These are phyloP conservation scores for Athene noctua DNA, from an alignment of 2,113 vertebrate genomes.

Conservation along the genomic window DNA sequence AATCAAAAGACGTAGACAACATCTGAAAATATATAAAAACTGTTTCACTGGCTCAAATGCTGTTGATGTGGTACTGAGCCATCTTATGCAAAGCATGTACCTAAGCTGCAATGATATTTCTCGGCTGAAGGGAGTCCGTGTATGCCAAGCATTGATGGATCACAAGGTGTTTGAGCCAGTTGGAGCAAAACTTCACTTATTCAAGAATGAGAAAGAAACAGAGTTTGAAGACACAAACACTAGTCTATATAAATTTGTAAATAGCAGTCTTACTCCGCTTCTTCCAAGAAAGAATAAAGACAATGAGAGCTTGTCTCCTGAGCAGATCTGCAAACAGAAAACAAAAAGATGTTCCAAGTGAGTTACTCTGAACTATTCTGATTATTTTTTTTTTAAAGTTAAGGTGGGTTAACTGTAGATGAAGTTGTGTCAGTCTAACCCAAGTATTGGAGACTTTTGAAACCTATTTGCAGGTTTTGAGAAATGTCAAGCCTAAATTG, in stretches of 20 bases:
- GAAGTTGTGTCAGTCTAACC: neutral
- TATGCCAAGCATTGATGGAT: slow-evolving; percentile 88
- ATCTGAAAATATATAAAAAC: slow-evolving; percentile 74
- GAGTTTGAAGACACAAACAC: slow-evolving; percentile 81
- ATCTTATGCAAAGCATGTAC: slow-evolving; percentile 84
- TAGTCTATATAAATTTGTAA: slow-evolving; percentile 83
- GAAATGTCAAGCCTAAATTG: neutral
- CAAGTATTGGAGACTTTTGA: neutral
- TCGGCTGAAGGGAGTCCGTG: slow-evolving; percentile 78
- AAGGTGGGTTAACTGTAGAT: neutral
- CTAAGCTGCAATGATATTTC: slow-evolving; percentile 83
- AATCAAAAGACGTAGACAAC: slow-evolving; percentile 75
- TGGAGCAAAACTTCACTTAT: slow-evolving; percentile 74
- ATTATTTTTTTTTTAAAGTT: neutral
- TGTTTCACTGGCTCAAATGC: slow-evolving; percentile 84
- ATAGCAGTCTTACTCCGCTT: slow-evolving; percentile 23
- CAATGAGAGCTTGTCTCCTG: slow-evolving; percentile 42
- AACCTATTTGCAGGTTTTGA: neutral
- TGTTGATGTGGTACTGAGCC: slow-evolving; percentile 83
- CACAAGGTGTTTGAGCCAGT: slow-evolving; percentile 83
- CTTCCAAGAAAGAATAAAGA: slow-evolving; percentile 12
- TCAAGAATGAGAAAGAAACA: slow-evolving; percentile 77
- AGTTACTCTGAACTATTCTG: neutral
- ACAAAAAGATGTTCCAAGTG: slow-evolving; percentile 70
- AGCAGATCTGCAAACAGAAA: slow-evolving; percentile 54